These are phyloP conservation scores for Eublepharis macularius DNA, from an alignment of 2,113 vertebrate genomes.

Conservation along the genomic window DNA sequence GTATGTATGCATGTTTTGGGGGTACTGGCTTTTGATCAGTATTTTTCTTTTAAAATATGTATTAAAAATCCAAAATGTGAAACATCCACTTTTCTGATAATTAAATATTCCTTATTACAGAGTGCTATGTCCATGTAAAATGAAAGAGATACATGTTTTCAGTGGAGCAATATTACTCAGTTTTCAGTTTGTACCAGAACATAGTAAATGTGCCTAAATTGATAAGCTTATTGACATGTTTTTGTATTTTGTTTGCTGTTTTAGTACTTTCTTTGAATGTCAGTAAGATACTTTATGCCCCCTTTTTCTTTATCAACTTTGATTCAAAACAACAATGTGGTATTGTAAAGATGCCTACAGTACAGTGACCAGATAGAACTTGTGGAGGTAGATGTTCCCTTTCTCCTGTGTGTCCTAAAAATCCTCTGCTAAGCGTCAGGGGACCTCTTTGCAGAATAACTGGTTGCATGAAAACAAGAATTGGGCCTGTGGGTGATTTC, in stretches of 20 bases:
- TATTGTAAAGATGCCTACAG: no score
- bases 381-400: no score
- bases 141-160: not conserved
- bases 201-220: not conserved
- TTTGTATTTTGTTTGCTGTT: not conserved
- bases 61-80: not conserved
- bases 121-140: not conserved
- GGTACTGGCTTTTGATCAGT: not conserved
- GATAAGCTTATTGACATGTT: not conserved
- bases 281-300: no score
- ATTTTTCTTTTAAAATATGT: not conserved
- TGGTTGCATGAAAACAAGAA: no score
- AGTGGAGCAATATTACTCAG: not conserved
- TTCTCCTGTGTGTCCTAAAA: no score
- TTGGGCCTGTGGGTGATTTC: no score
- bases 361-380: no score
- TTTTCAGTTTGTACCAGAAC: not conserved
- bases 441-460: no score
- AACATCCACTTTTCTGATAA: not conserved
- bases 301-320: no score
- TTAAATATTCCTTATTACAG: not conserved
- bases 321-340: no score
- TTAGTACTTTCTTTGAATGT: no score
- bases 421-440: no score
- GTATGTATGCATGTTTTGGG: constrained; percentile 74